Evolutionary conservation across 2,888 invertebrate genomes (phyloP).

Genomic region (Anthrax anthrax): DNA sequence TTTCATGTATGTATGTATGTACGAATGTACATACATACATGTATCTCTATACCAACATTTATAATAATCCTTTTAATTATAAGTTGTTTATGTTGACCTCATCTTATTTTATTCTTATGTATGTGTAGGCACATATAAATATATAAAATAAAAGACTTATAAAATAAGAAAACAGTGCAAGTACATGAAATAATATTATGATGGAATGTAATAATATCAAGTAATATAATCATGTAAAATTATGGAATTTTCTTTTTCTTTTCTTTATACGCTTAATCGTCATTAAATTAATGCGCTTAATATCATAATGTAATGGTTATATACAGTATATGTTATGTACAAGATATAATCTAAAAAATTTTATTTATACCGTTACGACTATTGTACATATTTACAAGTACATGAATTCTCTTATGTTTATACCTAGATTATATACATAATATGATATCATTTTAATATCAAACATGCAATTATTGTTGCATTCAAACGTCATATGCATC

Average conservation of each 20-base stretch:
- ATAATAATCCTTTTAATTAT: neutral
- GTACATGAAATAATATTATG: no score
- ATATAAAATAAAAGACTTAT: no score
- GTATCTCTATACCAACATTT: neutral
- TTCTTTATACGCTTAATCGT: neutral
- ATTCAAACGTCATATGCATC: constrained; percentile 17
- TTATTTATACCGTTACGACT: neutral
- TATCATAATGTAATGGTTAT: neutral
- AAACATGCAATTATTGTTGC: constrained; percentile 10
- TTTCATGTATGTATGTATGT: no score
- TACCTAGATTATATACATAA: neutral
- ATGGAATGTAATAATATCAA: no score
- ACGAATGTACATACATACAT: neutral
- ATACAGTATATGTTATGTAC: neutral
- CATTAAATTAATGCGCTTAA: neutral
- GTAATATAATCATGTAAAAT: neutral
- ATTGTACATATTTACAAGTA: neutral
- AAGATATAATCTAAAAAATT: neutral
- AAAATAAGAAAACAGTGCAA: no score
- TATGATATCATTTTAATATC: neutral
- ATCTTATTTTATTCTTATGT: neutral
- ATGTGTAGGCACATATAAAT: no score
- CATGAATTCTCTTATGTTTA: neutral
- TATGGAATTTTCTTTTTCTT: neutral
- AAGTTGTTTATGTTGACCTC: neutral